Evolutionary conservation across 2,888 invertebrate genomes (phyloP).

Genomic region (Dicranocentrus wangi): DNA sequence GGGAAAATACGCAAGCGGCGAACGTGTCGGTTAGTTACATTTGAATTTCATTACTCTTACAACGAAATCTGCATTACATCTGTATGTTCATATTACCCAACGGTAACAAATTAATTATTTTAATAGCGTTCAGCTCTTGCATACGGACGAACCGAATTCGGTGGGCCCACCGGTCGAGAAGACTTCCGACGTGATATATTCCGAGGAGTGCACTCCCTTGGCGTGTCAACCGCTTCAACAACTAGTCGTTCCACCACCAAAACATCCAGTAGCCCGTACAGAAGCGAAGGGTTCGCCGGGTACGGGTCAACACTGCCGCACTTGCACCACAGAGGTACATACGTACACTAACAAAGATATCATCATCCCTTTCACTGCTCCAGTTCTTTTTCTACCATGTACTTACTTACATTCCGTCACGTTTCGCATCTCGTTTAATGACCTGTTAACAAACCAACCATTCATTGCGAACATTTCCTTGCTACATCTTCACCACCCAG

Average conservation of each 20-base stretch:
- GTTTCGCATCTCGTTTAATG: too few species aligned
- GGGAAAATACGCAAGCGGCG: slow-evolving; percentile 65
- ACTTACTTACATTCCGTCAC: too few species aligned
- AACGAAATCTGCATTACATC: neutral
- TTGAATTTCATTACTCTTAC: neutral
- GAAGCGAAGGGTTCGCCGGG: slow-evolving; percentile 75
- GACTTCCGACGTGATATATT: slow-evolving; percentile 76
- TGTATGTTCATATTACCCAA: too few species aligned
- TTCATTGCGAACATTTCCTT: too few species aligned
- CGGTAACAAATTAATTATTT: too few species aligned
- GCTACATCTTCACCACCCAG: too few species aligned
- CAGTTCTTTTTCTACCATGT: too few species aligned
- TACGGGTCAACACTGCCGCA: slow-evolving; percentile 66
- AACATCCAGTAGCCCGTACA: slow-evolving; percentile 93
- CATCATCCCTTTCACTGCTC: too few species aligned
- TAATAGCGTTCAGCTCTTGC: slow-evolving; percentile 86
- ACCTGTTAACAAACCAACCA: too few species aligned
- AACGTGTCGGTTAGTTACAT: slow-evolving; percentile 76
- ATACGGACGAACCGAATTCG: slow-evolving; percentile 80
- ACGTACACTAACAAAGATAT: too few species aligned
- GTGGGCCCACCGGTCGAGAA: slow-evolving; percentile 73
- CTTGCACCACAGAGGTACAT: slow-evolving; percentile 61
- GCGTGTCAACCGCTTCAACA: slow-evolving; percentile 95
- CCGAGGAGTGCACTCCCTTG: slow-evolving; percentile 83
- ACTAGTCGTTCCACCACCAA: slow-evolving; percentile 95